A percentile compares a stretch with the other conserved stretches of the same genome.
phyloP scores from a whole-genome alignment of 2,113 vertebrate species.

The Catharus bicknelli region DNA sequence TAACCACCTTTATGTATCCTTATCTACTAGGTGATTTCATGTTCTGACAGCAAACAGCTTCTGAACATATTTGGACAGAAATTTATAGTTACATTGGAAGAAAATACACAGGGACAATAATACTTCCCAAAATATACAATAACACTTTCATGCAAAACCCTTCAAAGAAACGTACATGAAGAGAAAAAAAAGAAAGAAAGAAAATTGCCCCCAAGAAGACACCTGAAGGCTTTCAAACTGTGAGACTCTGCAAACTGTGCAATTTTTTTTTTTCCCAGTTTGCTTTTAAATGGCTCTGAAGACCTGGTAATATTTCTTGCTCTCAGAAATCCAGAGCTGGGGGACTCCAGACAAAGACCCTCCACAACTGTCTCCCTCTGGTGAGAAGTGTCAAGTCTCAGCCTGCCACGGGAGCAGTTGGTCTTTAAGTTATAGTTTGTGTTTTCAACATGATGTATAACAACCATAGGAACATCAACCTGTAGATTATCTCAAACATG shows the following conservation, averaged over 20 bases:
- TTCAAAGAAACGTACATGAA: slow-evolving; percentile 49
- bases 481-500: background rate
- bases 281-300: slow-evolving; percentile 18
- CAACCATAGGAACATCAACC: background rate
- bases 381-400: background rate
- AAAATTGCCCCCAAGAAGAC: slow-evolving; percentile 25
- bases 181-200: background rate
- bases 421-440: background rate
- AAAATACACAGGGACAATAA: slow-evolving; percentile 53
- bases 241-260: slow-evolving; percentile 10
- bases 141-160: slow-evolving; percentile 45
- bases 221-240: slow-evolving; percentile 30
- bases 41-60: slow-evolving; percentile 55
- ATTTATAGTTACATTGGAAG: slow-evolving; percentile 44
- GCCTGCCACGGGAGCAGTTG: background rate
- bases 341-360: background rate
- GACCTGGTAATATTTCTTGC: background rate
- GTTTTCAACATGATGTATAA: background rate
- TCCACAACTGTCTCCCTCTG: slow-evolving; percentile 7
- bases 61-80: slow-evolving; percentile 43
- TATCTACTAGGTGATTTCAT: slow-evolving; percentile 46
- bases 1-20: slow-evolving; percentile 45
- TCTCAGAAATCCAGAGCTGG: background rate
- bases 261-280: background rate
- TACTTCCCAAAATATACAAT: slow-evolving; percentile 29